Percentiles rank a stretch among this genome's conserved stretches.
Evolutionary conservation across 2,888 invertebrate genomes (phyloP).

Genomic region (Spatulosminthurus flaviceps): DNA sequence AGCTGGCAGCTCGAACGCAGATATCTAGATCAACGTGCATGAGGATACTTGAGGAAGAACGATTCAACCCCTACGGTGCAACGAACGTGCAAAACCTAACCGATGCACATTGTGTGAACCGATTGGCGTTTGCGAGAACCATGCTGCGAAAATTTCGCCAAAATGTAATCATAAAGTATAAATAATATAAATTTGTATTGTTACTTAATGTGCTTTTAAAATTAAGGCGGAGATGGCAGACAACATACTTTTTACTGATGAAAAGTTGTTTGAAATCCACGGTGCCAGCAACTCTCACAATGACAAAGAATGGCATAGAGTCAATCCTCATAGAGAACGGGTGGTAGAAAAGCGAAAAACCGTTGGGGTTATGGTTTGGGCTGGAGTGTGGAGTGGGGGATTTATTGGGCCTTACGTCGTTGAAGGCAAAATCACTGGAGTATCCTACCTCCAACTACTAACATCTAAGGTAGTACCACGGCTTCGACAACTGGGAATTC

Average conservation of each 20-base stretch:
- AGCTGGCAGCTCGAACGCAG: neutral
- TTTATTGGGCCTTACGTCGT: neutral
- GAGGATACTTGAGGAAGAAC: too few relatives aligned
- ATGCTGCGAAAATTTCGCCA: too few relatives aligned
- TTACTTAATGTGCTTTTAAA: neutral
- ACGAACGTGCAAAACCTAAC: too few relatives aligned
- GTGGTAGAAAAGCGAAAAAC: neutral
- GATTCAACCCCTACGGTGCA: too few relatives aligned
- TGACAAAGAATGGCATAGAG: neutral
- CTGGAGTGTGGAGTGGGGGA: neutral
- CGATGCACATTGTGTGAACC: too few relatives aligned
- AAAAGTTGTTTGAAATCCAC: neutral
- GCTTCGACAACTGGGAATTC: neutral
- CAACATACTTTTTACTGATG: neutral
- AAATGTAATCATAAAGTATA: neutral
- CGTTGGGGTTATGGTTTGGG: neutral
- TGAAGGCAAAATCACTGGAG: neutral
- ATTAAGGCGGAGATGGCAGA: neutral
- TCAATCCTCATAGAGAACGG: neutral
- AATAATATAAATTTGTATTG: neutral
- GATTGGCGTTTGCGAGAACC: too few relatives aligned
- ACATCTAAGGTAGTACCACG: neutral
- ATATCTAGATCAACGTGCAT: neutral
- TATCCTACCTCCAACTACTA: neutral
- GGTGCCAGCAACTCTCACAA: neutral